A percentile compares a stretch with the other conserved stretches of the same genome.
Conservation (phyloP, 2,113 vertebrate genomes). For the Barnardius zonarius region DNA sequence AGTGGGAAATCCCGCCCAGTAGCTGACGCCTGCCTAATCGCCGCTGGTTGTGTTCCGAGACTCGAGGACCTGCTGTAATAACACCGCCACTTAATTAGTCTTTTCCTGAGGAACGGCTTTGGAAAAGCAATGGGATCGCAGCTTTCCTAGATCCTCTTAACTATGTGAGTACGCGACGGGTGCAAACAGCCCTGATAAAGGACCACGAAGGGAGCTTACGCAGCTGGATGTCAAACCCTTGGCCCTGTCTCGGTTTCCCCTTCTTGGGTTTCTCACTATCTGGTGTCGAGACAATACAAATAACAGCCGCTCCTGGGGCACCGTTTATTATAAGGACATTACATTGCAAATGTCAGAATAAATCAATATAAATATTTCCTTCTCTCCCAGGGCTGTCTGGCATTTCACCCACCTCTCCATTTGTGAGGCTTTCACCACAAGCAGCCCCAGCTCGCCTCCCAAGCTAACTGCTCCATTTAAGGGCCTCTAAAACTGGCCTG, state of each 20-base stretch:
- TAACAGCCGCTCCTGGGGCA: not conserved
- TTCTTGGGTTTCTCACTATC: not conserved
- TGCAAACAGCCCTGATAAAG: not conserved
- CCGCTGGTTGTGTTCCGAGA: constrained; percentile 2
- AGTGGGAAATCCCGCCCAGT: constrained; percentile 45
- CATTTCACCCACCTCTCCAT: not conserved
- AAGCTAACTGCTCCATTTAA: not conserved
- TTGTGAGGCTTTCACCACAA: not conserved
- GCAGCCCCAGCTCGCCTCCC: not conserved
- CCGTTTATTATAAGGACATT: not conserved
- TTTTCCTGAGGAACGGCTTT: constrained; percentile 56
- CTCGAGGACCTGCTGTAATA: constrained; percentile 60
- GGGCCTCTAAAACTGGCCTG: not conserved
- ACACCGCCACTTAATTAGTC: constrained; percentile 60
- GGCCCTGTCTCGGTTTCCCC: constrained; percentile 38
- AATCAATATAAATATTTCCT: not conserved
- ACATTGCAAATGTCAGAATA: not conserved
- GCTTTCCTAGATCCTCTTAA: constrained; percentile 27
- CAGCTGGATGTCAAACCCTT: not conserved
- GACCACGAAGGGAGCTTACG: not conserved
- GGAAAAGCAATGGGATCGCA: constrained; percentile 18
- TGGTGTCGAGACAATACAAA: not conserved
- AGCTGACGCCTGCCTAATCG: constrained; percentile 60
- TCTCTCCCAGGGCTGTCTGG: not conserved
- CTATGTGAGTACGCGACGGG: not conserved